Evolutionary conservation across 2,797 vertebrate species (phyloP), one percentile per base, ranked within the genome.

Genomic region (Oreochromis mossambicus): DNA sequence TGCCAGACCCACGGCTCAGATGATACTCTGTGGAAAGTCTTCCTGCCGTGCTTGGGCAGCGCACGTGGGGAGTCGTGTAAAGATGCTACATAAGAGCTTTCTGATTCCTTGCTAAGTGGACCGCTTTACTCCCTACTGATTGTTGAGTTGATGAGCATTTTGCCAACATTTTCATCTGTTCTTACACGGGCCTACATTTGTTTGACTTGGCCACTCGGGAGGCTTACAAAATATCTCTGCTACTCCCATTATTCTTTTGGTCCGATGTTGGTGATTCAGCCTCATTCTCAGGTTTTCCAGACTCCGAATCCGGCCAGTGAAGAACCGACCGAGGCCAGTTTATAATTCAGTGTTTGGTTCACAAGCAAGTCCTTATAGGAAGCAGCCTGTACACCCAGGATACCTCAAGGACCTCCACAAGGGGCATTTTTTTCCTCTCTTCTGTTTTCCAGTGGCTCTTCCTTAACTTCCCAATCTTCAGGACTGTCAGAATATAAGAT

Each of bases 1-100:
- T 95, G 95, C 95, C 95, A 95, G 94, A 94, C 90, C 92, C 85
- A 80, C 32, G 83, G 87, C 88, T 90, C 86, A 83, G 91, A 95
- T 92, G 86, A 91, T 92, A 90, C 89, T 81, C 91, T 87, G 83
- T 90, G 92, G 92, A 94, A 93, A 93, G 87, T 88, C 87, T 88
- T 56, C 75, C 56, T 83, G 82, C 77, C 7, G n/a, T 48, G 68
- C 68, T 76, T 41, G 78, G 85, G 78, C 78, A 61, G 46, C 70
- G 78, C 77, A 66, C 8, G n/a, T 87, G 84, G 70, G 56, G 79
- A 58, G 79, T 81, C 84, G 85, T 83, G 79, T 85, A 78, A 80
- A 89, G 89, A 92, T 81, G 77, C 73, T 81, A 68, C 61, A 80
- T n/a, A 46, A 66, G 36, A 87, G 55, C 63, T 50, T 70, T 83